Base-by-base conservation (phyloP, 64 coral and sea anemone species). In the Porites australiensis region DNA sequence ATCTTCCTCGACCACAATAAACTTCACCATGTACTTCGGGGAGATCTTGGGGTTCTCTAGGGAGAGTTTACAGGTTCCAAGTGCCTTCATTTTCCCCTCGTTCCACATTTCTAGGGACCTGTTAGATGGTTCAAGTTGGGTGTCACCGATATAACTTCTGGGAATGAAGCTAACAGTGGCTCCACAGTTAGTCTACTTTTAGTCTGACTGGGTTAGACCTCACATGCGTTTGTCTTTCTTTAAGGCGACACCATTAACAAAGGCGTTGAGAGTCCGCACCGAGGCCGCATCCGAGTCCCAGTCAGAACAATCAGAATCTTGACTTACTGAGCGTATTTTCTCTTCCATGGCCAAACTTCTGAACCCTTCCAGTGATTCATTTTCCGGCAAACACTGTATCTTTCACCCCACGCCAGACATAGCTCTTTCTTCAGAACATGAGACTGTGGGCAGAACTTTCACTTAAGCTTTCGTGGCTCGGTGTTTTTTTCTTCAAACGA, bases 21-120 rank as follows among this genome's bases (percentile, higher is more conserved):
- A 94, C 70, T 89, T 75, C 22, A 94, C 93, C 53, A 53, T 90
- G 70, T 90, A 95, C 88, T 90, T 83, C 23, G 86, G 52, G 43
- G 21, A 64, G 4, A 82, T 90, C 48, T 60, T 86, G 3, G 89
- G 79, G 64, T 95, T 95, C 13, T 51, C 75, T 9, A 91, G 7
- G 19, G 64, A 21, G 16, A 90, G 19, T 46, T 91, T 86, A 8
- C 93, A 87, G 16, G 64, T 75, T 58, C 82, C 94, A 52, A 91
- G 82, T 47, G 94, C 81, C 55, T 72, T 87, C 72, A 95, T 72
- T 43, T 22, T 87, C 58, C 10, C 62, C 15, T 88, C 91, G 43
- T 90, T 95, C 84, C 86, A 95, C 88, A 90, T 95, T 37, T 90
- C 18, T 0, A 90, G 86, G 48, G 83, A 53, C 19, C 72, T 67